Base-by-base conservation (phyloP, 53 echinoderm and acorn worm species). In the Luidia sarsii region DNA sequence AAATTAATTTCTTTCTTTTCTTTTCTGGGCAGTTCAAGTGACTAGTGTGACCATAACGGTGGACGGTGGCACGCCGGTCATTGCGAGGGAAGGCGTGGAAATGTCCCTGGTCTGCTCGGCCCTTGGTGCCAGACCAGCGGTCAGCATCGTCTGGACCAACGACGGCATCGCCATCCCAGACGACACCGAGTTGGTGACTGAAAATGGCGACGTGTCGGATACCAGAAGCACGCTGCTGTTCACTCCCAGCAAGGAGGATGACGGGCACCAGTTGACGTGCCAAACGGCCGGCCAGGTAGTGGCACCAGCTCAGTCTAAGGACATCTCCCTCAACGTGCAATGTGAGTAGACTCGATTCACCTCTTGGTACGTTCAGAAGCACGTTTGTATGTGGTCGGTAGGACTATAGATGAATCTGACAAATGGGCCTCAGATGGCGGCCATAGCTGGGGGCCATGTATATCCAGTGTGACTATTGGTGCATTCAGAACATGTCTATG, bases 121-220 rank as follows among this genome's bases (percentile, higher is more conserved):
- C 0, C 7, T 9, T 1, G 81, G 81, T 27, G 38, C 50, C 50
- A 81, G 81, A 81, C 81, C 81, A 36, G 49, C 49, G 21, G 81
- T 81, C 23, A 30, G 19, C 7, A 32, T 81, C 31, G 39, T 38
- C 14, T 81, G 81, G 81, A 49, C 13, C 59, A 67, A 69, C 18
- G 19, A 55, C 24, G 53, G 25, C 10, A 34, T 3, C 9, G 27
- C 32, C 15, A 41, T 54, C 22, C 30, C 39, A 14, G 57, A 33
- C 36, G 28, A 39, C 37, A 66, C 39, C 25, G 53, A 54, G 36
- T 16, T 33, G 39, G 54, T 30, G n/a, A 25, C 25, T 10, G 33
- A 4, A 9, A 64, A 50, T 35, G 66, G 65, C 14, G 52, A 67
- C 35, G 33, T 23, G 33, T 23, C 11, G 7, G 21, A 23, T 52